Conservation (phyloP, 2,113 vertebrate genomes). For the Podilymbus podiceps region DNA sequence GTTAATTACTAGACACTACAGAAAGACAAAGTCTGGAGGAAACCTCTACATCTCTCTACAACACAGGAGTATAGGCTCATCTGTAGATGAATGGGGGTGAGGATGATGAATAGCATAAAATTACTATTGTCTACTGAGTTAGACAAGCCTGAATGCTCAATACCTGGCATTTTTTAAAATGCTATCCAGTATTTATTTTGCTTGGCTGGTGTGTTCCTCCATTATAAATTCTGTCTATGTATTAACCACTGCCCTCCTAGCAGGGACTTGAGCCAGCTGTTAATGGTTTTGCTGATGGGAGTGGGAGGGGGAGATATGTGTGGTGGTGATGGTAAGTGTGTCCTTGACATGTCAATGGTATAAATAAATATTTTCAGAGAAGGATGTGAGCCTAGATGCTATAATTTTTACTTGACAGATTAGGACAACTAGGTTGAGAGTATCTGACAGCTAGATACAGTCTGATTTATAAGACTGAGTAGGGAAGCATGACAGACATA, state of each 20-base stretch:
- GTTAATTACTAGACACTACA: neutral
- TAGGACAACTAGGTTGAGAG: slow-evolving; percentile 40
- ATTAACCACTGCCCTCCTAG: slow-evolving; percentile 33
- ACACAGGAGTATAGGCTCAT: neutral
- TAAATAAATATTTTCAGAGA: slow-evolving; percentile 64
- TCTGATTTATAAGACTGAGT: slow-evolving; percentile 50
- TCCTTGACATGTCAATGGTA: slow-evolving; percentile 59
- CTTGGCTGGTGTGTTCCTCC: neutral
- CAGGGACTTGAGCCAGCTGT: slow-evolving; percentile 30
- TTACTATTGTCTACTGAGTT: neutral
- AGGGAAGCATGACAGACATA: slow-evolving; percentile 59
- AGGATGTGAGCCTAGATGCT: slow-evolving; percentile 29
- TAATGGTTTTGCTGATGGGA: slow-evolving; percentile 45
- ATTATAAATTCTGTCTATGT: neutral
- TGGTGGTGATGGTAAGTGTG: neutral
- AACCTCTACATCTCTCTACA: neutral
- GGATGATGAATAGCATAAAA: neutral
- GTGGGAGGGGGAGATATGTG: too few relatives aligned
- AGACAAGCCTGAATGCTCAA: neutral
- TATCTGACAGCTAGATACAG: slow-evolving; percentile 41
- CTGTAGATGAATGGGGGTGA: neutral
- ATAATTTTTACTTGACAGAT: slow-evolving; percentile 57
- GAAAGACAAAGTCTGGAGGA: neutral
- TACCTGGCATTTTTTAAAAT: neutral
- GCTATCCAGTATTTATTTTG: neutral